Evolutionary conservation across 2,113 vertebrate species (phyloP).

Genomic region (Scomber japonicus): DNA sequence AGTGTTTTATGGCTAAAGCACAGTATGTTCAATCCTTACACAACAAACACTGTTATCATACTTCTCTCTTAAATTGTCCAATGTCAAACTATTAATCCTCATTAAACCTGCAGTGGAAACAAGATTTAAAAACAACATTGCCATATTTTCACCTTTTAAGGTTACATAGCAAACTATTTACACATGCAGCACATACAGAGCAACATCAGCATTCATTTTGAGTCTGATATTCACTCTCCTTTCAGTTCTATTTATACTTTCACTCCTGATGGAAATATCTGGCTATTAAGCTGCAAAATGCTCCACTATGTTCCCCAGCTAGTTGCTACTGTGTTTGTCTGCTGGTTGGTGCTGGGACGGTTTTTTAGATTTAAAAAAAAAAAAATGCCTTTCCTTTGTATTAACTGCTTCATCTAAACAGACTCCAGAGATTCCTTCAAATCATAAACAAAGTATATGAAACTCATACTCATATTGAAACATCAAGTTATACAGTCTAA

Average conservation of each 20-base stretch:
- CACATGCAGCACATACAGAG: too few species aligned
- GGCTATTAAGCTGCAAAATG: background rate
- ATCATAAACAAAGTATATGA: slow-evolving; percentile 11
- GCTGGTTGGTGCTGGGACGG: too few species aligned
- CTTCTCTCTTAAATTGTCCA: too few species aligned
- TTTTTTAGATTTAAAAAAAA: background rate
- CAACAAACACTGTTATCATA: too few species aligned
- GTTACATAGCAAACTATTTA: too few species aligned
- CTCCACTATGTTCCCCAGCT: background rate
- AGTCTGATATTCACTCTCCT: background rate
- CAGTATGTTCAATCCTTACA: too few species aligned
- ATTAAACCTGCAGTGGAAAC: too few species aligned
- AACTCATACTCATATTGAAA: background rate
- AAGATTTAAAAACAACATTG: too few species aligned
- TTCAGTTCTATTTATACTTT: background rate
- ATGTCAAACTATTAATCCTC: too few species aligned
- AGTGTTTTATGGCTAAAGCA: too few species aligned
- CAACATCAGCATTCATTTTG: too few species aligned
- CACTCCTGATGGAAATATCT: background rate
- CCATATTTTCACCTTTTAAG: too few species aligned
- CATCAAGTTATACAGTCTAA: slow-evolving; percentile 24
- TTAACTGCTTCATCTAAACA: slow-evolving; percentile 6
- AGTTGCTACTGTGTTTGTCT: background rate
- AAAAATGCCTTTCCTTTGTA: background rate
- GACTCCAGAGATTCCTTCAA: slow-evolving; percentile 16